These are phyloP conservation scores for Pemphredon lugubris DNA, from an alignment of 2,888 invertebrate genomes.

Conservation along the genomic window DNA sequence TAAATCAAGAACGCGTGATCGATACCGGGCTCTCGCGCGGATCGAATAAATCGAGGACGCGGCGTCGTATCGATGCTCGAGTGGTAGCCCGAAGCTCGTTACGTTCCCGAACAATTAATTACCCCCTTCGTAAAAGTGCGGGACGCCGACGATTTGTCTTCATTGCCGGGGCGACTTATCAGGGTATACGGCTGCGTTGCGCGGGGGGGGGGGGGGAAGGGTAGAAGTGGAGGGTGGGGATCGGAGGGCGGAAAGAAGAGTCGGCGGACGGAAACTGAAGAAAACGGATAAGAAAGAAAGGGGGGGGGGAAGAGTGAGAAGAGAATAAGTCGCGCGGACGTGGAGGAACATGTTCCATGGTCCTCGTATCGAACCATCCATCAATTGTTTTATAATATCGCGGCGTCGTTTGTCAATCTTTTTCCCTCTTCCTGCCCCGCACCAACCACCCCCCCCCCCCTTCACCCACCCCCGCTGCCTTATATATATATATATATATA, in stretches of 20 bases:
- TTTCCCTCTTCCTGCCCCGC: too few relatives aligned
- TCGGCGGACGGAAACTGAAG: constrained; percentile 22
- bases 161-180: constrained; percentile 75
- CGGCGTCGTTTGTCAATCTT: constrained; percentile 67
- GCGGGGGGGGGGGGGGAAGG: constrained; percentile 18
- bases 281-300: constrained; percentile 4
- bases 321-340: constrained; percentile 22
- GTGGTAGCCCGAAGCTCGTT: constrained; percentile 40
- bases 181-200: constrained; percentile 48
- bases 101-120: constrained; percentile 72
- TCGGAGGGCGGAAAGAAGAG: too few relatives aligned
- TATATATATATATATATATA: too few relatives aligned
- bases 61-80: constrained; percentile 3
- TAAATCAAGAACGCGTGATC: neutral
- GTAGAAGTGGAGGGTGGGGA: too few relatives aligned
- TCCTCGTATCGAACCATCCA: constrained; percentile 64
- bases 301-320: neutral
- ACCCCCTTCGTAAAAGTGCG: constrained; percentile 69
- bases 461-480: too few relatives aligned
- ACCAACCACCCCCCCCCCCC: too few relatives aligned
- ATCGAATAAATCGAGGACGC: too few relatives aligned
- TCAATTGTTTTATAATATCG: constrained; percentile 76
- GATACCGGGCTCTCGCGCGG: too few relatives aligned
- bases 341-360: constrained; percentile 11
- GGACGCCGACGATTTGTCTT: constrained; percentile 75